Conservation (phyloP, 2,113 vertebrate genomes). For the Muntiacus reevesi region DNA sequence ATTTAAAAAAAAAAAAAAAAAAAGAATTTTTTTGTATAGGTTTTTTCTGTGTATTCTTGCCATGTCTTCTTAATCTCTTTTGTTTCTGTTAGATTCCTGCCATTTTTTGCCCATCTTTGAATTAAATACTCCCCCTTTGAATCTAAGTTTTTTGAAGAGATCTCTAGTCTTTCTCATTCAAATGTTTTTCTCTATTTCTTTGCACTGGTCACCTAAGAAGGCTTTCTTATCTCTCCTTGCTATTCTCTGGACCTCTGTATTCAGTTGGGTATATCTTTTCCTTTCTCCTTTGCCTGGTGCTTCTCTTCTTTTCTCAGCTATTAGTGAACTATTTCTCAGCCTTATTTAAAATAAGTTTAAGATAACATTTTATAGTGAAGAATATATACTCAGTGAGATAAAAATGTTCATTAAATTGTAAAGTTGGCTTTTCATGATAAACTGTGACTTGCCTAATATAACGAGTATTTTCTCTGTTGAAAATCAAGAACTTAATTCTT, state of each 20-base stretch:
- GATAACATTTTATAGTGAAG: not conserved
- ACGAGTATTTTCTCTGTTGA: not conserved
- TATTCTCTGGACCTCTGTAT: not conserved
- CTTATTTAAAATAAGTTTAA: not conserved
- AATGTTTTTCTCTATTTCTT: not conserved
- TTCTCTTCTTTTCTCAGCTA: not conserved
- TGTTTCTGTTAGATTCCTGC: not conserved
- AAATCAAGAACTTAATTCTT: not conserved
- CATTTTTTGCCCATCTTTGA: not conserved
- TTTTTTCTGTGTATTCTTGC: not conserved
- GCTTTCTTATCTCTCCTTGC: not conserved
- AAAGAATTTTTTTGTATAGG: not conserved
- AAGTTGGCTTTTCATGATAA: not conserved
- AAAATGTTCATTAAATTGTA: not conserved
- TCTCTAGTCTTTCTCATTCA: not conserved
- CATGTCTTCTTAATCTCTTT: not conserved
- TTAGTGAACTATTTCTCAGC: not conserved
- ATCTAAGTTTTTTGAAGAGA: not conserved
- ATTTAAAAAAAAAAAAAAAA: too few species aligned
- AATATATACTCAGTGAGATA: not conserved
- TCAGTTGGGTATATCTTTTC: not conserved
- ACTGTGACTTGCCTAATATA: not conserved
- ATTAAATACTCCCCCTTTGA: not conserved
- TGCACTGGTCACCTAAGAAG: not conserved
- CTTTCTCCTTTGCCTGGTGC: not conserved